These are phyloP conservation scores for Okamejei kenojei DNA, from an alignment of 2,797 vertebrate genomes.

Conservation along the genomic window DNA sequence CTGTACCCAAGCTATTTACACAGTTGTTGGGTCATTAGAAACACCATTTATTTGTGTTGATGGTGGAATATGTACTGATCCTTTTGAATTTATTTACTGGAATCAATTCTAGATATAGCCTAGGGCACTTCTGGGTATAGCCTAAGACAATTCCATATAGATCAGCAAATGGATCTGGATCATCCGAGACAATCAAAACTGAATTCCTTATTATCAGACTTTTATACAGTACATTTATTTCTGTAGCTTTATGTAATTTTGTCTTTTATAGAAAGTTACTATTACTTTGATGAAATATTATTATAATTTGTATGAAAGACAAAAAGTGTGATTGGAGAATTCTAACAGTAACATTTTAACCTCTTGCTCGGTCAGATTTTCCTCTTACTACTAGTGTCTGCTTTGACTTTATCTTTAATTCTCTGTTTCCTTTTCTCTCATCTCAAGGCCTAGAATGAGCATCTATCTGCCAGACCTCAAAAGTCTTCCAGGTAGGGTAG, in stretches of 20 bases:
- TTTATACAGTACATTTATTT: neutral
- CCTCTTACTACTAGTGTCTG: neutral
- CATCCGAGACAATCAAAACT: neutral
- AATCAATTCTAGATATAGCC: neutral
- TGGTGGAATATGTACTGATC: neutral
- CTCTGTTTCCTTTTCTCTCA: constrained; percentile 12
- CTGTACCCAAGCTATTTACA: neutral
- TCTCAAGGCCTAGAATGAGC: constrained; percentile 28
- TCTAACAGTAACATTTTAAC: neutral
- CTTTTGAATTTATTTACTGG: neutral
- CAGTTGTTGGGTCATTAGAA: neutral
- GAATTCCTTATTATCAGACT: neutral
- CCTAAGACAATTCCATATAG: neutral
- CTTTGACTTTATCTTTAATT: constrained; percentile 30
- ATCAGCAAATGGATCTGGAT: neutral
- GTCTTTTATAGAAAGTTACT: neutral
- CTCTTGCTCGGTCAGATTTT: neutral
- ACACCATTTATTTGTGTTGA: neutral
- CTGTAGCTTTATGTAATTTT: neutral
- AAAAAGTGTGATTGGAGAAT: neutral
- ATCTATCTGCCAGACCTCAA: constrained; percentile 14
- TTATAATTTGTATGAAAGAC: neutral
- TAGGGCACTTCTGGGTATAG: neutral
- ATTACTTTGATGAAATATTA: neutral
- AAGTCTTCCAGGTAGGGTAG: constrained; percentile 7